These are phyloP conservation scores for Tillus elongatus DNA, from an alignment of 2,888 invertebrate genomes.

Conservation along the genomic window DNA sequence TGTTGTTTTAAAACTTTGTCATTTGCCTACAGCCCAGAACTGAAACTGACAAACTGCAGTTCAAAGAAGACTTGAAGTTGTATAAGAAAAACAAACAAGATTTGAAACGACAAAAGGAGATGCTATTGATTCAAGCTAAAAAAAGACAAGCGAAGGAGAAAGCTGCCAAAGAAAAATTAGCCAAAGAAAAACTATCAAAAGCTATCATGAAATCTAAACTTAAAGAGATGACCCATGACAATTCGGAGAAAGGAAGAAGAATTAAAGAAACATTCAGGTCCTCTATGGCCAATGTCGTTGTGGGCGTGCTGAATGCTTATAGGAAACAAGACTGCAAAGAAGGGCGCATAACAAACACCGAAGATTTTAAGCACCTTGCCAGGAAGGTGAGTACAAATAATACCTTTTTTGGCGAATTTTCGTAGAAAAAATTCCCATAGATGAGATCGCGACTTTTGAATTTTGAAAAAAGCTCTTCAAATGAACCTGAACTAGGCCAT, in stretches of 20 bases:
- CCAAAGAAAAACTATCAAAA: slow-evolving; percentile 24
- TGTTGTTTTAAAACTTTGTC: neutral
- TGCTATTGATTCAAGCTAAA: slow-evolving; percentile 43
- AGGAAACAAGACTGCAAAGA: slow-evolving; percentile 73
- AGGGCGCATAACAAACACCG: slow-evolving; percentile 78
- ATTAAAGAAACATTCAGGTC: slow-evolving; percentile 81
- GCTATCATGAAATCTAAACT: slow-evolving; percentile 32
- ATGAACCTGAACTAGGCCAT: no score
- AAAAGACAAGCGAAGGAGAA: slow-evolving; percentile 40
- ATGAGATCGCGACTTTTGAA: no score
- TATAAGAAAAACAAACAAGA: slow-evolving; percentile 76
- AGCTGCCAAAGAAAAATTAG: slow-evolving; percentile 24
- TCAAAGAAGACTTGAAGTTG: slow-evolving; percentile 60
- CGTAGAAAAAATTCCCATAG: no score
- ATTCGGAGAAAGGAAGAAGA: slow-evolving; percentile 51
- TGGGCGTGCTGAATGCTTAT: slow-evolving; percentile 80
- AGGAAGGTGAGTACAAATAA: slow-evolving; percentile 78
- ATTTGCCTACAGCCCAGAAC: slow-evolving; percentile 58
- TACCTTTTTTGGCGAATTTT: no score
- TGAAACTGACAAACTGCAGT: slow-evolving; percentile 66
- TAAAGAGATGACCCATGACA: slow-evolving; percentile 37
- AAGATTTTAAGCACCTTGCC: slow-evolving; percentile 91
- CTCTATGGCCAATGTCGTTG: slow-evolving; percentile 72
- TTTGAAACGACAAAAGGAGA: slow-evolving; percentile 57
- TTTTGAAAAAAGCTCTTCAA: no score